Evolutionary conservation across 2,113 vertebrate genomes (phyloP), one percentile per base, ranked within the genome.

Genomic region (Dissostichus mawsoni): DNA sequence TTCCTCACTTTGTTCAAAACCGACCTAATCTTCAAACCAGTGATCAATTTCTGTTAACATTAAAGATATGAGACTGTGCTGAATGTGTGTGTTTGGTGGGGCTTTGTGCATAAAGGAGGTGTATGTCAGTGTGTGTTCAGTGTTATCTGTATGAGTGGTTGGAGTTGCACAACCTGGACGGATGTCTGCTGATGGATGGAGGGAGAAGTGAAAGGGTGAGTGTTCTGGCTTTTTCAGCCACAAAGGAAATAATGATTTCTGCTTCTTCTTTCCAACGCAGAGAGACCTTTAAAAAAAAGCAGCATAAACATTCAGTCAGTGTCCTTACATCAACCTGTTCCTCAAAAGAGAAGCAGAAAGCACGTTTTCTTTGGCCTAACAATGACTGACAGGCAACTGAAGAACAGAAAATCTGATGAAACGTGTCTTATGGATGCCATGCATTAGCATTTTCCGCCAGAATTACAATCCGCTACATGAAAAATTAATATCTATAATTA

Each of bases 131-230:
- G 69, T 81, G 76, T 78, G 59, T 18, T 72, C 56, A 74, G 2
- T 5, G 8, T 66, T 71, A 50, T 45, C 11, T 52, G 45, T 11
- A 10, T 5, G 10, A 29, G 41, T 18, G 17, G 77, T n/a, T 69
- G 9, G 6, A 45, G 4, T 89, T 93, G 69, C 89, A 69, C 44
- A 92, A 89, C 36, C 17, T 5, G 0, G 77, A 68, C 55, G 9
- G 82, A 87, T 66, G 77, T 81, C 69, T 79, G 74, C 12, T 1
- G 11, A 33, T 44, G 3, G 52, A 13, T 41, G 3, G 1, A 76
- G 6, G 67, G 76, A 78, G 91, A 92, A 93, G 83, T 92, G 91
- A 92, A 90, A 92, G 63, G 74, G 41, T 51, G 16, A 55, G 29
- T 2, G 20, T 20, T 50, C 1, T 20, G 4, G 33, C 17, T 17